phyloP scores from a whole-genome alignment of 2,797 vertebrate species.

The Catamblyrhynchus diadema region DNA sequence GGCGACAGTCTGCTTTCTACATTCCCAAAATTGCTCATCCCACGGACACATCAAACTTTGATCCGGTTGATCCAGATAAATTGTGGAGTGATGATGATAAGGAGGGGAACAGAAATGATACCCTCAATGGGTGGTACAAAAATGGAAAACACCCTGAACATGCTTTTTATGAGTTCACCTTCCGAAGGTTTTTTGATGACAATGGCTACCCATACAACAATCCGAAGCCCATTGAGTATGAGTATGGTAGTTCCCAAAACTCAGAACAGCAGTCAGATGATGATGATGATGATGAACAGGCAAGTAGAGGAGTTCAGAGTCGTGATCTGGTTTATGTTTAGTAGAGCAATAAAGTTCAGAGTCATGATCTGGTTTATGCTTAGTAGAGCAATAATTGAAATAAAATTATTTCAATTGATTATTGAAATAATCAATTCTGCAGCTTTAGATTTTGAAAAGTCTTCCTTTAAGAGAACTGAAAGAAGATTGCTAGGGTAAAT shows the following conservation, averaged over 20 bases:
- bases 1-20: conserved; percentile 89
- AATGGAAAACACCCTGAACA: conserved; percentile 94
- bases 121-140: conserved; percentile 91
- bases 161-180: conserved; percentile 91
- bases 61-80: conserved; percentile 96
- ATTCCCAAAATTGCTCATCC: conserved; percentile 95
- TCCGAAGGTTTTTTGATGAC: conserved; percentile 91
- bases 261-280: conserved; percentile 73
- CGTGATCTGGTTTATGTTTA: conserved; percentile 93
- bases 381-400: conserved; percentile 57
- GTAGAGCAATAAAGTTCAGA: conserved; percentile 64
- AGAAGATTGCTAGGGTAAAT: conserved; percentile 41
- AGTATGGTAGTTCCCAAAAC: conserved; percentile 78
- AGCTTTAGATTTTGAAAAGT: conserved; percentile 45
- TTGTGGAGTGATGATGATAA: conserved; percentile 88
- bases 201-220: conserved; percentile 95
- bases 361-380: conserved; percentile 90
- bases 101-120: conserved; percentile 89
- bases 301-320: conserved; percentile 70
- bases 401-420: too few relatives aligned
- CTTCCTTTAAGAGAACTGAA: conserved; percentile 16
- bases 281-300: conserved; percentile 76
- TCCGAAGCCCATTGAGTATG: conserved; percentile 93
- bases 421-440: not conserved
- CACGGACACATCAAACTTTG: conserved; percentile 97